Percentiles rank a stretch among this genome's conserved stretches.
Evolutionary conservation across 2,888 invertebrate species (phyloP).

Genomic region (Neuroscelio doddi): DNA sequence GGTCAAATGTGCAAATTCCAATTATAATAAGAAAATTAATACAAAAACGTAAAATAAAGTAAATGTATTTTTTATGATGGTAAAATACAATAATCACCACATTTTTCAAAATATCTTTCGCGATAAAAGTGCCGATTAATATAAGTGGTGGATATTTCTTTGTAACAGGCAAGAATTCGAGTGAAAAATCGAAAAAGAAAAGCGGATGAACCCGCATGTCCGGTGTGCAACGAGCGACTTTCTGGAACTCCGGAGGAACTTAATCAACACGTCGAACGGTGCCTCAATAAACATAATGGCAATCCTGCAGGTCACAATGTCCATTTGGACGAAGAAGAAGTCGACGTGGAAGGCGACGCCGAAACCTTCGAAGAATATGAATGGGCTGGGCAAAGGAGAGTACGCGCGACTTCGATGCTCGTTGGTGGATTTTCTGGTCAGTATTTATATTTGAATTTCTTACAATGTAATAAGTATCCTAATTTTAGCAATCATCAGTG

Average conservation of each 20-base stretch:
- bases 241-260: conserved; percentile 79
- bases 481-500: too few species aligned
- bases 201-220: conserved; percentile 81
- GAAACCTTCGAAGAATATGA: conserved; percentile 87
- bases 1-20: too few species aligned
- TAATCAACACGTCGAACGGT: conserved; percentile 82
- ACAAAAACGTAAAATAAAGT: too few species aligned
- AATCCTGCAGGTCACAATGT: conserved; percentile 80
- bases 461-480: too few species aligned
- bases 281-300: conserved; percentile 76
- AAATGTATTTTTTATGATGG: too few species aligned
- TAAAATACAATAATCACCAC: too few species aligned
- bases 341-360: conserved; percentile 83
- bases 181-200: conserved; percentile 81
- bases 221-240: conserved; percentile 84
- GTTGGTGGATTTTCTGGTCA: conserved; percentile 78
- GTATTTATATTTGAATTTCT: too few species aligned
- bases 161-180: conserved; percentile 68
- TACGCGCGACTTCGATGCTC: conserved; percentile 82
- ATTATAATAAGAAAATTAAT: too few species aligned
- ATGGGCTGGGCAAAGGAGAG: conserved; percentile 92
- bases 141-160: conserved; percentile 4
- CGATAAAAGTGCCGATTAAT: too few species aligned
- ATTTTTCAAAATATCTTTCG: too few species aligned
- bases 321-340: conserved; percentile 82